These are phyloP conservation scores for Uropetala carovei DNA, from an alignment of 2,888 invertebrate genomes.

Conservation along the genomic window DNA sequence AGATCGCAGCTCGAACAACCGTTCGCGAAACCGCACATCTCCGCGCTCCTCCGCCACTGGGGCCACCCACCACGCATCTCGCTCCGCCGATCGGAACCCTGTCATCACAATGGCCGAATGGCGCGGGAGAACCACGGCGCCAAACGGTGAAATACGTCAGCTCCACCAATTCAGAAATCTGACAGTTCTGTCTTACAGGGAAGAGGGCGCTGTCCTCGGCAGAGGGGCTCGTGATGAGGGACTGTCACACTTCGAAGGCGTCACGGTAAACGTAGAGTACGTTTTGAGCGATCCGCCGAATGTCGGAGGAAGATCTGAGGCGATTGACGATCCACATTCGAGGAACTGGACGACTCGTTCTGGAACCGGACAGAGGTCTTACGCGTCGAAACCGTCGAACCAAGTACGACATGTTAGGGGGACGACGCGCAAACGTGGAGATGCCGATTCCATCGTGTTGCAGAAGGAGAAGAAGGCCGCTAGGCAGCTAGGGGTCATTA, in stretches of 20 bases:
- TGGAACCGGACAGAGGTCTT: neutral
- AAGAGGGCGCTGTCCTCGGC: slow-evolving; percentile 37
- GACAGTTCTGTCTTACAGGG: slow-evolving; percentile 66
- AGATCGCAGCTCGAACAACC: neutral
- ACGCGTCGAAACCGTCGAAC: neutral
- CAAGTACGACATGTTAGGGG: neutral
- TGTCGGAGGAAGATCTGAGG: neutral
- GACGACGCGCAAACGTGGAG: slow-evolving; percentile 44
- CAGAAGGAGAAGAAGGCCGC: slow-evolving; percentile 76
- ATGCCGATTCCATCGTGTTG: slow-evolving; percentile 65
- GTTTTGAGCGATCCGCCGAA: slow-evolving; percentile 52
- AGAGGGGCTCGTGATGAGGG: slow-evolving; percentile 46
- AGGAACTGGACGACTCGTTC: slow-evolving; percentile 2
- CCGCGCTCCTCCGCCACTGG: neutral
- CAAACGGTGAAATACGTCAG: slow-evolving; percentile 60
- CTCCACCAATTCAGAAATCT: slow-evolving; percentile 67
- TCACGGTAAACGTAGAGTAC: slow-evolving; percentile 71
- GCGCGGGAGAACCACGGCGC: neutral
- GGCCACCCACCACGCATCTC: neutral
- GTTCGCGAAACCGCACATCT: neutral
- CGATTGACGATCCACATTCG: slow-evolving; percentile 1
- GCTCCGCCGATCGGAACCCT: slow-evolving; percentile 12
- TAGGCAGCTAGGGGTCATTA: slow-evolving; percentile 78
- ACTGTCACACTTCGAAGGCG: slow-evolving; percentile 68
- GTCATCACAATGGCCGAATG: slow-evolving; percentile 51